phyloP scores from a whole-genome alignment of 1,140 invertebrate species.

The Platorchestia sp. region DNA sequence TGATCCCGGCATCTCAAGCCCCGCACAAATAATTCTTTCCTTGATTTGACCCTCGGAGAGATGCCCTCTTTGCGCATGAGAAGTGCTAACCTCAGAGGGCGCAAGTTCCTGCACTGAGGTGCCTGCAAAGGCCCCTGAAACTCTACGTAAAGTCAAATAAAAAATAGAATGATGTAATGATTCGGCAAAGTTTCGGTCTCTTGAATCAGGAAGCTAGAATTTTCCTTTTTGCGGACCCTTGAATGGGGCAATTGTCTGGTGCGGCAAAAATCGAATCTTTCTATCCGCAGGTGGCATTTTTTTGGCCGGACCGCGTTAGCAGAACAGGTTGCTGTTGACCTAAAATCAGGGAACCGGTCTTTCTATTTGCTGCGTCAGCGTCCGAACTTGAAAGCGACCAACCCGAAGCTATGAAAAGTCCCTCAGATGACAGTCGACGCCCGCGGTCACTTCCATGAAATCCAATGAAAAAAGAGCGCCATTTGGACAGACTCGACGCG shows the following conservation, averaged over 20 bases:
- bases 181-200: slow-evolving; percentile 14
- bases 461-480: slow-evolving; percentile 36
- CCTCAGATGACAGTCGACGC: not conserved
- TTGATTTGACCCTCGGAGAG: not conserved
- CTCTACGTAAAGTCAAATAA: not conserved
- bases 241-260: slow-evolving; percentile 36
- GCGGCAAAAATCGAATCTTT: slow-evolving; percentile 48
- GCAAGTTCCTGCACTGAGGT: not conserved
- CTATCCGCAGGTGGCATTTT: not conserved
- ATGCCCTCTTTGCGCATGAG: not conserved
- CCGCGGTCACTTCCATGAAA: slow-evolving; percentile 51
- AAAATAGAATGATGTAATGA: slow-evolving; percentile 44
- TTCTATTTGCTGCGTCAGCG: slow-evolving; percentile 40
- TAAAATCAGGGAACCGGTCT: slow-evolving; percentile 34
- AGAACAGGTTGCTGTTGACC: slow-evolving; percentile 51
- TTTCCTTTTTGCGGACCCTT: slow-evolving; percentile 15
- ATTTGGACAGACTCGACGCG: slow-evolving; percentile 36
- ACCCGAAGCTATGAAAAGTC: slow-evolving; percentile 49
- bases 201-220: slow-evolving; percentile 23
- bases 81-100: slow-evolving; percentile 20
- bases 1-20: not conserved
- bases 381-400: slow-evolving; percentile 22
- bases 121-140: slow-evolving; percentile 10
- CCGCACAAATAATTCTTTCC: slow-evolving; percentile 14
- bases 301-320: slow-evolving; percentile 27